Base-by-base conservation (phyloP, 2,797 vertebrate species). In the Gobionotothen gibberifrons region DNA sequence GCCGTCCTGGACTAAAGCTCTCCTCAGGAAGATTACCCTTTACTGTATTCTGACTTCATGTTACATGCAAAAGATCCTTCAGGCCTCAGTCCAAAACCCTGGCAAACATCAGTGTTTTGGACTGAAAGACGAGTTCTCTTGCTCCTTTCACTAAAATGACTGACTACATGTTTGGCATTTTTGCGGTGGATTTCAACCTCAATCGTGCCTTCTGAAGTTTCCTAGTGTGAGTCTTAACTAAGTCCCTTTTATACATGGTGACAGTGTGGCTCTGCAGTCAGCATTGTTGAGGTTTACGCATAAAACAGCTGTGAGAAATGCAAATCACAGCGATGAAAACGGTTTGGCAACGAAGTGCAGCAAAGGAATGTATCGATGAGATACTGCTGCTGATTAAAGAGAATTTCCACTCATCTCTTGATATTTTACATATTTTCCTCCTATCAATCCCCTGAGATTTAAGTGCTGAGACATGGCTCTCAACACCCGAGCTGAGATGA, bases 381-480 rank as follows among this genome's bases (percentile, higher is more conserved):
- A 85, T 66, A 22, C 67, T 85, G 79, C 72, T 74, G 85, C 85
- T 93, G 93, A 93, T 91, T 92, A 92, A 85, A 90, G 65, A 67
- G 15, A 62, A 71, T 67, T 39, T 16, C 54, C 48, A 16, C 0
- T 29, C 21, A 54, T 77, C 43, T 75, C 46, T 63, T 79, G 76
- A 62, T 75, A 77, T 76, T 82, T 87, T 72, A 81, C 78, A 80
- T 79, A 80, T 83, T 89, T 65, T 81, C 61, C 59, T 72, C 51
- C 56, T 53, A 67, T 88, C 84, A 76, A 59, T 81, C 69, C 68
- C 72, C 32, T 43, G 55, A 78, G 78, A 83, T 85, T 76, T 65
- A 72, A 71, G 81, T 64, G 66, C 74, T 67, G 81, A 84, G 80
- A 72, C 62, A 72, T 81, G 81, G 70, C 79, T 90, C 82, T 90